These are phyloP conservation scores for Beroe ovata DNA, from an alignment of 37 sponge, comb jelly and placozoan species.

Conservation along the genomic window DNA sequence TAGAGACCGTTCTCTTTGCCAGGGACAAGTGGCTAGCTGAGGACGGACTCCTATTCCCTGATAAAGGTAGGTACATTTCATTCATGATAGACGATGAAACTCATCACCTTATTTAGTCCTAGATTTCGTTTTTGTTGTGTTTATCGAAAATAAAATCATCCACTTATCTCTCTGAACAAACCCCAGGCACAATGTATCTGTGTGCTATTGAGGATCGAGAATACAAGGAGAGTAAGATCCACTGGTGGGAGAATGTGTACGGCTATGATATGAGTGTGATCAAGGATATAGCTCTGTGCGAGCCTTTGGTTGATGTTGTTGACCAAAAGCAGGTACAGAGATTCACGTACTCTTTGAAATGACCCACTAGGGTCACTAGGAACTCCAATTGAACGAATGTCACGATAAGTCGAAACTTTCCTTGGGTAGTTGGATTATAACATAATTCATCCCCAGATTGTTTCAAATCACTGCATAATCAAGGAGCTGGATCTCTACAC, in stretches of 20 bases:
- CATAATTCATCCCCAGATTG: slow-evolving; percentile 44
- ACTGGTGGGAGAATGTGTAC: slow-evolving; percentile 98
- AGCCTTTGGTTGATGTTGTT: slow-evolving; percentile 95
- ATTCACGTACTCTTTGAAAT: no score
- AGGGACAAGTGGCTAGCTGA: slow-evolving; percentile 95
- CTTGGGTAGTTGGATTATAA: no score
- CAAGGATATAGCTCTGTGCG: slow-evolving; percentile 82
- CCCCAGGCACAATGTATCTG: slow-evolving; percentile 73
- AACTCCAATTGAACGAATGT: no score
- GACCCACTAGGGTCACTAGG: no score
- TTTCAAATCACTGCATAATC: slow-evolving; percentile 24
- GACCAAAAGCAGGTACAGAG: slow-evolving; percentile 77
- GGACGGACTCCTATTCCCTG: slow-evolving; percentile 90
- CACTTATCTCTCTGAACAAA: no score
- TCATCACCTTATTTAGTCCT: no score
- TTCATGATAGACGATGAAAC: no score
- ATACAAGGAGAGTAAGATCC: slow-evolving; percentile 97
- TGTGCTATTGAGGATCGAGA: slow-evolving; percentile 94
- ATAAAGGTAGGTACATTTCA: slow-evolving; percentile 72
- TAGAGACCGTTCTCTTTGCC: slow-evolving; percentile 92
- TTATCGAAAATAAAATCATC: no score
- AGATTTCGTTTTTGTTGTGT: no score
- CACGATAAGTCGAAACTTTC: no score
- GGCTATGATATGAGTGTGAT: slow-evolving; percentile 97
- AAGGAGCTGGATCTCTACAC: slow-evolving; percentile 93